Evolutionary conservation across 1,140 invertebrate genomes (phyloP).

Genomic region (Pogonus chalceus): DNA sequence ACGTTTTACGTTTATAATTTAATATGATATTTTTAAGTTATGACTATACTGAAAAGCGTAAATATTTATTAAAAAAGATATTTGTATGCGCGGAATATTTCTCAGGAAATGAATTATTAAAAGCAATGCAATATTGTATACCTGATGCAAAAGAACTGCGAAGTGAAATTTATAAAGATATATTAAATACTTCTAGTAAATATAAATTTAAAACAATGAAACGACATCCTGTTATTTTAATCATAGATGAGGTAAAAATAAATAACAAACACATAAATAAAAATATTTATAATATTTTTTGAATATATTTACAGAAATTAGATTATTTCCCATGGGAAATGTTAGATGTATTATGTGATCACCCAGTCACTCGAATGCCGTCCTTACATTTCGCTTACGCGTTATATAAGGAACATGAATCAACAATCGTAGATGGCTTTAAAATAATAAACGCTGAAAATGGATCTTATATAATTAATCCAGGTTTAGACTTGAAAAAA

Average conservation of each 20-base stretch:
- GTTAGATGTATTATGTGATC: conserved; percentile 46
- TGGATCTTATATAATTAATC: conserved; percentile 50
- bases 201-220: conserved; percentile 35
- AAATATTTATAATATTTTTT: conserved; percentile 10
- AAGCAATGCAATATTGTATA: conserved; percentile 19
- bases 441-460: conserved; percentile 36
- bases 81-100: conserved; percentile 15
- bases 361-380: conserved; percentile 60
- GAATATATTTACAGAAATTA: conserved; percentile 43
- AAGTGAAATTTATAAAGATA: conserved; percentile 13
- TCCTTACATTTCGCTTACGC: conserved; percentile 59
- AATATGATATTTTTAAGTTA: conserved; percentile 8
- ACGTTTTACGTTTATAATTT: not conserved
- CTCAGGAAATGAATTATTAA: conserved; percentile 18
- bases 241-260: conserved; percentile 50
- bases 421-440: conserved; percentile 44
- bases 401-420: conserved; percentile 51
- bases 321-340: conserved; percentile 69
- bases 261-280: not conserved
- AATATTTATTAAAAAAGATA: conserved; percentile 16
- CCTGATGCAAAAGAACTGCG: conserved; percentile 15
- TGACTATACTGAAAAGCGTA: conserved; percentile 15
- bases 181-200: not conserved
- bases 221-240: conserved; percentile 49
- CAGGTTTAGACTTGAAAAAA: conserved; percentile 52